phyloP scores from a whole-genome alignment of 2,113 vertebrate genomes.

The pig (Sus scrofa) region DNA sequence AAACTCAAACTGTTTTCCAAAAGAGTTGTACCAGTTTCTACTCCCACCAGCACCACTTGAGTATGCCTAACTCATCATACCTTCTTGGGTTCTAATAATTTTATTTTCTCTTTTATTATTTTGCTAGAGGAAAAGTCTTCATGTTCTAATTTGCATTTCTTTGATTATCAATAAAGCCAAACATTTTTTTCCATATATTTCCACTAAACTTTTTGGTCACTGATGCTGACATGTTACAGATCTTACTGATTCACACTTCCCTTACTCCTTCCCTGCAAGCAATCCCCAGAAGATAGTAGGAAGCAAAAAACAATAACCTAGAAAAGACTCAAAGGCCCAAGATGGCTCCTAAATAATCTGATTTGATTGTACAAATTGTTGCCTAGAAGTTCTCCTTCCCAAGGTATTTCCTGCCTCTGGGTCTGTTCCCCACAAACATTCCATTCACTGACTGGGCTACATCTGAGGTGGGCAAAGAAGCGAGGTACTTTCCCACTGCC shows the following conservation, averaged over 20 bases:
- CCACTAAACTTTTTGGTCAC: neutral
- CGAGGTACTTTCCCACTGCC: constrained; percentile 53
- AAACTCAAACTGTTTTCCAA: constrained; percentile 34
- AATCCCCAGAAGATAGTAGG: constrained; percentile 11
- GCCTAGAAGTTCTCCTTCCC: constrained; percentile 38
- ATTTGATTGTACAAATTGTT: constrained; percentile 36
- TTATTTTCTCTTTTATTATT: constrained; percentile 3
- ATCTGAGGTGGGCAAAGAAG: constrained; percentile 36
- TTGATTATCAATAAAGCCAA: constrained; percentile 46
- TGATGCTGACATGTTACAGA: constrained; percentile 8
- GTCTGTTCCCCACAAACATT: constrained; percentile 37
- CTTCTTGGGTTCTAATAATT: constrained; percentile 9
- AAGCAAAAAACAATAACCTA: neutral
- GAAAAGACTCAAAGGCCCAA: constrained; percentile 53
- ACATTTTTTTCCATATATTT: neutral
- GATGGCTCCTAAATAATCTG: neutral
- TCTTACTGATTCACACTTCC: constrained; percentile 27
- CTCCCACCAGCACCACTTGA: neutral
- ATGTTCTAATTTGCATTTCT: constrained; percentile 35
- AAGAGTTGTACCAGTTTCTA: neutral
- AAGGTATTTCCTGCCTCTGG: constrained; percentile 14
- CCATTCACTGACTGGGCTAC: constrained; percentile 24
- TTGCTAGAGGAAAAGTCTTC: neutral
- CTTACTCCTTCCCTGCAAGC: constrained; percentile 21
- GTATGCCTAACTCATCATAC: neutral